phyloP scores from a whole-genome alignment of 1,140 invertebrate genomes.

The Alviniconcha marisindica region DNA sequence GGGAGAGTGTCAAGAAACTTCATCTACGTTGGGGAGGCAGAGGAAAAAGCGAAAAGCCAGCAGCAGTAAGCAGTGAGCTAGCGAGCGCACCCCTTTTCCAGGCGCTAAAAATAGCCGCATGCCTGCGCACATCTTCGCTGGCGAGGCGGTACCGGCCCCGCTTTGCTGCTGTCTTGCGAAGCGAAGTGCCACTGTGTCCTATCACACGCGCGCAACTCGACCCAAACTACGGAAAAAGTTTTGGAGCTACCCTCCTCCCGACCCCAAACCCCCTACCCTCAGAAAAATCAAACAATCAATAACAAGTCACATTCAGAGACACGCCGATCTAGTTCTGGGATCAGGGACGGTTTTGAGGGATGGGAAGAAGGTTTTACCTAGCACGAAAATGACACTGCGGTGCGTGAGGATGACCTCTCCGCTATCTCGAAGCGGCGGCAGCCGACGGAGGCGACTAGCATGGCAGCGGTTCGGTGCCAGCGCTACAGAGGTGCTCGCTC shows the following conservation, averaged over 20 bases:
- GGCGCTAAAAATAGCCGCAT: constrained; percentile 34
- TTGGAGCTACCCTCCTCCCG: not conserved
- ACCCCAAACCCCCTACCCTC: too few species aligned
- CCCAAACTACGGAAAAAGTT: not conserved
- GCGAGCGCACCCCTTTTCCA: not conserved
- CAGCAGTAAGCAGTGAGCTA: constrained; percentile 10
- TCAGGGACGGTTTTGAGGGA: not conserved
- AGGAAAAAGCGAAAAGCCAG: constrained; percentile 23
- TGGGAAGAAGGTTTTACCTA: not conserved
- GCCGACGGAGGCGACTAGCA: constrained; percentile 5
- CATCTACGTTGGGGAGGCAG: constrained; percentile 30
- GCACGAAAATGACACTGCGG: constrained; percentile 22
- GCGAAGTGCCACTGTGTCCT: constrained; percentile 30
- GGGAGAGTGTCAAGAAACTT: constrained; percentile 44
- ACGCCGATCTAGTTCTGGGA: not conserved
- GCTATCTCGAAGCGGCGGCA: not conserved
- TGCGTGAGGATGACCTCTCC: constrained; percentile 17
- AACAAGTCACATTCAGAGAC: not conserved
- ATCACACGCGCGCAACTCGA: not conserved
- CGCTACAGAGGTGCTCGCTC: not conserved
- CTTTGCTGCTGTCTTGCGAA: constrained; percentile 21
- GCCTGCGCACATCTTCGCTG: constrained; percentile 34
- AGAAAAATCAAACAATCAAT: too few species aligned
- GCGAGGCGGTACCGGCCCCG: too few species aligned
- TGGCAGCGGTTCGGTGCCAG: constrained; percentile 15